Evolutionary conservation across 2,797 vertebrate species (phyloP), one percentile per base, ranked within the genome.

Genomic region (Masticophis lateralis): DNA sequence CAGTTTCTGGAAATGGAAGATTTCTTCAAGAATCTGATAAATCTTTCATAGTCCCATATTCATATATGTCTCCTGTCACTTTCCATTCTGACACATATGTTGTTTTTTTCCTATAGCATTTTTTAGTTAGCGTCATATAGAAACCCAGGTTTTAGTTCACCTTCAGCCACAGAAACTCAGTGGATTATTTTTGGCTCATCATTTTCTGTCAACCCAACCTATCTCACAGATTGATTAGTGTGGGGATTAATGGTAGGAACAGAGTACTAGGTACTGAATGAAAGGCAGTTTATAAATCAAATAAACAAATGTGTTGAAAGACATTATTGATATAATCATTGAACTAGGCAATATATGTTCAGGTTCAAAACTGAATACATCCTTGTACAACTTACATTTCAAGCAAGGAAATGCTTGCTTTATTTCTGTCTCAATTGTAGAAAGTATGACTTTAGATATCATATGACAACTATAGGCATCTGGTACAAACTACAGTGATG

Each of bases 91-190:
- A 87, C 88, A 87, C 0, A 25, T n/a, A 37, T 28, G n/a, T 93
- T 60, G 83, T 86, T 0, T 92, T 47, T n/a, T 87, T 59, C 43
- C 22, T 43, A 27, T 27, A 69, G 10, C 47, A 32, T 28, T 22
- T 13, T 2, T 87, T 79, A 60, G 32, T 12, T n/a, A 18, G 13
- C 0, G 0, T 25, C 28, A n/a, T 14, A n/a, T n/a, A 14, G 63
- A n/a, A 14, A n/a, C 28, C 28, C 63, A 66, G 63, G 28, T 66
- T 66, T n/a, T 66, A 63, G 27, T 63, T 28, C 27, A 66, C 13
- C 13, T 12, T 66, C 12, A 66, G 4, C 28, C 63, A 66, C 63
- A 66, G 12, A 66, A 66, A 66, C 28, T 66, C 63, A 66, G 28
- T n/a, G 12, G 13, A 14, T 66, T n/a, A 53, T 28, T 89, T 47